A percentile compares a stretch with the other conserved stretches of the same genome.
These are phyloP conservation scores for Rhabdomys pumilio DNA, from an alignment of 2,797 vertebrate genomes.

Conservation along the genomic window DNA sequence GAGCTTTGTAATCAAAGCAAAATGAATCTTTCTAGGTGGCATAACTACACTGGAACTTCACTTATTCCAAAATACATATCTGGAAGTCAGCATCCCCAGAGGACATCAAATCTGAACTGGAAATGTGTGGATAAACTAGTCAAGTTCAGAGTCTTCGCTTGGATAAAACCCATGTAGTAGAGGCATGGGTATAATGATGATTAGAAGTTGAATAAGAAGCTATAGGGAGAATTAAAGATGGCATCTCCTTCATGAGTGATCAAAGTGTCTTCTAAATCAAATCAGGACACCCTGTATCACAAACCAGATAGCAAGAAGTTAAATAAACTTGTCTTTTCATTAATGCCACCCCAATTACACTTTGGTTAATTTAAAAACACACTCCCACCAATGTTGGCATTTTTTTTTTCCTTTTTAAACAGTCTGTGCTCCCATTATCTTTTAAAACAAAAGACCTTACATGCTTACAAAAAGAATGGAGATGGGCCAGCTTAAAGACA, in stretches of 20 bases:
- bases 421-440: constrained; percentile 64
- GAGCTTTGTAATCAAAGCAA: constrained; percentile 56
- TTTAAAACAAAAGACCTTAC: constrained; percentile 73
- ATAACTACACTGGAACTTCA: background rate
- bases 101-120: background rate
- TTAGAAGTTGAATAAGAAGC: background rate
- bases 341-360: constrained; percentile 62
- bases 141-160: constrained; percentile 34
- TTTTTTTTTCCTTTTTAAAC: constrained; percentile 28
- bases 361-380: constrained; percentile 48
- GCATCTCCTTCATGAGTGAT: constrained; percentile 58
- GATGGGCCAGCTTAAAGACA: constrained; percentile 70
- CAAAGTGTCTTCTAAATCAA: constrained; percentile 70
- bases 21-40: constrained; percentile 18
- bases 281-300: constrained; percentile 43
- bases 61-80: constrained; percentile 26
- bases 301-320: constrained; percentile 71
- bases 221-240: constrained; percentile 47
- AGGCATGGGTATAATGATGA: background rate
- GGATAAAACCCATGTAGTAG: constrained; percentile 47
- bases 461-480: constrained; percentile 71
- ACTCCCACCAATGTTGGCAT: constrained; percentile 19
- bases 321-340: constrained; percentile 69
- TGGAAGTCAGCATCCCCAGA: constrained; percentile 43
- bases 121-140: constrained; percentile 31